Conservation (phyloP, 2,797 vertebrate species). For the Capromys pilorides region DNA sequence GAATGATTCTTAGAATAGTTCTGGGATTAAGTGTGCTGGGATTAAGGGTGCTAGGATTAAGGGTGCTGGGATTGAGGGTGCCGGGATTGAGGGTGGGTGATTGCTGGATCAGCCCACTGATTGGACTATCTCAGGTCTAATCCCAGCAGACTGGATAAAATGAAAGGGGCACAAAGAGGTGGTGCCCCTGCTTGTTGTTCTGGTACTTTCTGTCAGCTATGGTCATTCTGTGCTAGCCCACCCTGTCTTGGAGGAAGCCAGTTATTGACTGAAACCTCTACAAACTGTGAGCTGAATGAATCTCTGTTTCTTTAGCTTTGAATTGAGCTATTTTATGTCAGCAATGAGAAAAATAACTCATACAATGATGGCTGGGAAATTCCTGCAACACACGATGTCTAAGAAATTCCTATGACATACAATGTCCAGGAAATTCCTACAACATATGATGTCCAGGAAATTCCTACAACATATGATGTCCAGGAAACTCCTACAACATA, state of each 20-base stretch:
- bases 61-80: no score
- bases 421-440: neutral
- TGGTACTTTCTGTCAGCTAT: neutral
- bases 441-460: neutral
- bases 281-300: neutral
- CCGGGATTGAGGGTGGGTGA: neutral
- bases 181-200: neutral
- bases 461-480: no score
- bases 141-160: neutral
- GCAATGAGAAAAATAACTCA: neutral
- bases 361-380: neutral
- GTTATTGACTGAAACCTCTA: neutral
- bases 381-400: rapidly evolving
- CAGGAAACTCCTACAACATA: no score
- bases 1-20: neutral
- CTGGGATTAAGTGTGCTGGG: neutral
- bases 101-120: neutral
- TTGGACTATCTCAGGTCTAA: neutral
- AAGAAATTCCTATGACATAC: no score
- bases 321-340: neutral
- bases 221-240: neutral
- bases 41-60: no score
- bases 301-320: neutral
- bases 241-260: no score
- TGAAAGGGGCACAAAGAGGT: neutral